Conservation (phyloP, 2,113 vertebrate species). For the Grammomys surdaster region DNA sequence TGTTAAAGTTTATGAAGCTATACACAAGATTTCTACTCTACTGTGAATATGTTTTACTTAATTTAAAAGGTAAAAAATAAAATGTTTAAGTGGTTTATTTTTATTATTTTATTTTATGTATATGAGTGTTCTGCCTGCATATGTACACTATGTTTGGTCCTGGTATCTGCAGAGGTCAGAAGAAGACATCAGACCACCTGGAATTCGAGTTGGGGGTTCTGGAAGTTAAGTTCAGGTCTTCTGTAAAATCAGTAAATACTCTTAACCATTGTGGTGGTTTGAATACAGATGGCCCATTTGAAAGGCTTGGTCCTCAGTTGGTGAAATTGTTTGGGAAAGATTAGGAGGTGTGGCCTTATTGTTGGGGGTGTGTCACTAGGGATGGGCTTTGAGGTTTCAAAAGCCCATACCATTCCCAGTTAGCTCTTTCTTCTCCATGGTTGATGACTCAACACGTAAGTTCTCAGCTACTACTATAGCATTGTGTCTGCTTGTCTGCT, state of each 20-base stretch:
- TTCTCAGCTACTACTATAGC: background rate
- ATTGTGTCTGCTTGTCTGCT: background rate
- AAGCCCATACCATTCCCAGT: background rate
- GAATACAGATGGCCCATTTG: background rate
- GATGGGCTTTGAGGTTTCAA: background rate
- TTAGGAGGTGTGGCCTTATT: background rate
- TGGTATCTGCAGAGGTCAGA: background rate
- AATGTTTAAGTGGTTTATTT: background rate
- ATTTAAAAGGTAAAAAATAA: background rate
- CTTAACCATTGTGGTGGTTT: background rate
- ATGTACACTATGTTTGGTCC: background rate
- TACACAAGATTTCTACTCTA: background rate
- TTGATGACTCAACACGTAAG: background rate
- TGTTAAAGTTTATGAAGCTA: background rate
- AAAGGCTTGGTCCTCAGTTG: background rate
- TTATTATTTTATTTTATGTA: background rate
- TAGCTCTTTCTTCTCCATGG: background rate
- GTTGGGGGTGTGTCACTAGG: background rate
- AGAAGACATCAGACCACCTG: background rate
- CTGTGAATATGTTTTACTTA: background rate
- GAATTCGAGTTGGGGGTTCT: background rate
- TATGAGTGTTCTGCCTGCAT: background rate
- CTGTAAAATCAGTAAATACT: background rate
- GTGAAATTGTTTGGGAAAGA: background rate
- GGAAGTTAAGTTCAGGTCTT: background rate